phyloP scores from a whole-genome alignment of 2,113 vertebrate species.

The Triplophysa tibetana region DNA sequence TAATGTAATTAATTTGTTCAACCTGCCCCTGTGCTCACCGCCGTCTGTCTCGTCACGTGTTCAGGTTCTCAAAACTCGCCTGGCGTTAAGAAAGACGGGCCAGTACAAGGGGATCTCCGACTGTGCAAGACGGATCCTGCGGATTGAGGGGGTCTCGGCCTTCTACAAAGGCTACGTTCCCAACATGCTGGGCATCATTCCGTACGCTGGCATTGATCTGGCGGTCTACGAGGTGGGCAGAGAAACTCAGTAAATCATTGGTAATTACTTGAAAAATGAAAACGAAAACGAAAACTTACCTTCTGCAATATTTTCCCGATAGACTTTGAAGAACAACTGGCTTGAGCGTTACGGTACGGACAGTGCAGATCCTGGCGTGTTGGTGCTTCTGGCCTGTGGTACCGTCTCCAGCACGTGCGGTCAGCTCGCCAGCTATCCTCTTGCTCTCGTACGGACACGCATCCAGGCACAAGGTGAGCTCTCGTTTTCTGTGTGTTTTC shows the following conservation, averaged over 20 bases:
- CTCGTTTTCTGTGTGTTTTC: not conserved
- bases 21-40: not conserved
- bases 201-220: conserved; percentile 93
- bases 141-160: conserved; percentile 81
- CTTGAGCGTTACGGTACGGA: conserved; percentile 83
- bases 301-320: not conserved
- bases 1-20: not conserved
- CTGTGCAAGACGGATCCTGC: conserved; percentile 88
- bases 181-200: conserved; percentile 96
- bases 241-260: not conserved
- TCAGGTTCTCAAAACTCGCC: conserved; percentile 92
- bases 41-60: not conserved
- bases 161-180: conserved; percentile 97
- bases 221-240: conserved; percentile 90
- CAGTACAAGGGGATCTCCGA: conserved; percentile 88
- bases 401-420: conserved; percentile 95
- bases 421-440: conserved; percentile 91
- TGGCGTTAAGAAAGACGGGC: conserved; percentile 86
- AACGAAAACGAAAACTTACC: not conserved
- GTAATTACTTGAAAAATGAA: not conserved
- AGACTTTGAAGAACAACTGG: conserved; percentile 93
- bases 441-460: conserved; percentile 91
- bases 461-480: conserved; percentile 96
- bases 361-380: conserved; percentile 81
- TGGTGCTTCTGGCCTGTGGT: conserved; percentile 91